Conservation (phyloP, 2,888 invertebrate species). For the Autographa gamma region DNA sequence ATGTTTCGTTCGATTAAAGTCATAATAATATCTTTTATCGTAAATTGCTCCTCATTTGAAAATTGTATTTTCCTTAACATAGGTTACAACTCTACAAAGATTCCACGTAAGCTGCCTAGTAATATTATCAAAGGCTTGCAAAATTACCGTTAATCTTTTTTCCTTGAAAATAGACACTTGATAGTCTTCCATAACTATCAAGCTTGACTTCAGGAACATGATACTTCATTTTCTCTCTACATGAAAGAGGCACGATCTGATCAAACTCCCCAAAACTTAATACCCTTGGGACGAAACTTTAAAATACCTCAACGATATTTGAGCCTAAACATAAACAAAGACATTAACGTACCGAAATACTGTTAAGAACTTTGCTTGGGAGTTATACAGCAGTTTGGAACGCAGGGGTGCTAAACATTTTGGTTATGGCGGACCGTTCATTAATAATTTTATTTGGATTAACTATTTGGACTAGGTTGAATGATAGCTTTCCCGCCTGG, state of each 20-base stretch:
- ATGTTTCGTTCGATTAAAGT: too few species aligned
- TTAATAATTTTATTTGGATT: not conserved
- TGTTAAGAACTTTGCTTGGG: slow-evolving; percentile 60
- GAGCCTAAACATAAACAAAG: slow-evolving; percentile 59
- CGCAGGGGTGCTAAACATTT: slow-evolving; percentile 6
- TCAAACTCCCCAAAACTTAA: slow-evolving; percentile 47
- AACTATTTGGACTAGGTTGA: too few species aligned
- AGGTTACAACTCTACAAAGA: too few species aligned
- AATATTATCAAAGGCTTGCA: too few species aligned
- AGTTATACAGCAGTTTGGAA: slow-evolving; percentile 54
- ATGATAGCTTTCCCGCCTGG: too few species aligned
- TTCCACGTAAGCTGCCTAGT: too few species aligned
- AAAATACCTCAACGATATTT: slow-evolving; percentile 56
- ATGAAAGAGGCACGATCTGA: slow-evolving; percentile 26
- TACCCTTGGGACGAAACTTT: slow-evolving; percentile 49
- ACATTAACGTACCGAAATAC: slow-evolving; percentile 58
- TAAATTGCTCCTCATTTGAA: too few species aligned
- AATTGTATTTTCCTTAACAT: too few species aligned
- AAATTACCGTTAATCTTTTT: not conserved
- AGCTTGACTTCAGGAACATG: slow-evolving; percentile 7
- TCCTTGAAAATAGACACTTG: not conserved
- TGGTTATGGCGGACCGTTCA: not conserved
- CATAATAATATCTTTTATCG: too few species aligned
- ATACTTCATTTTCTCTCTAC: slow-evolving; percentile 18
- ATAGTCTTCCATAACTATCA: not conserved